phyloP scores from a whole-genome alignment of 2,888 invertebrate genomes.

The Eulithis prunata region DNA sequence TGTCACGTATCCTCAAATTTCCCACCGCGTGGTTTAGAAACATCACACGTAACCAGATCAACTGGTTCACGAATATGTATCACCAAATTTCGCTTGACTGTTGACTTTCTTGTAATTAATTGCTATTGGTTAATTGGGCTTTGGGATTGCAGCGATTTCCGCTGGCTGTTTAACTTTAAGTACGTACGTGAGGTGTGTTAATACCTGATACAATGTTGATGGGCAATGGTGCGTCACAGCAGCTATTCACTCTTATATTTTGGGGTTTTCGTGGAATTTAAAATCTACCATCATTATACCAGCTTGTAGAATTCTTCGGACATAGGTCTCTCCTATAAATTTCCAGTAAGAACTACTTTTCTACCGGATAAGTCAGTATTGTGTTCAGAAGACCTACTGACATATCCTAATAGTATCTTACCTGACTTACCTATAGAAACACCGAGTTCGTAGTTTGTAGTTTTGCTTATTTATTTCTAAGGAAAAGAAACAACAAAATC shows the following conservation, averaged over 20 bases:
- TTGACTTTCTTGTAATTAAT: constrained; percentile 67
- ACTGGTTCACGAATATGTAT: constrained; percentile 55
- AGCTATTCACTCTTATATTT: neutral
- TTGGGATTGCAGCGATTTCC: constrained; percentile 34
- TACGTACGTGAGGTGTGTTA: constrained; percentile 34
- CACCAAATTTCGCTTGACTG: constrained; percentile 65
- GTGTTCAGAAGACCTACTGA: no score
- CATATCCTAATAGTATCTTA: no score
- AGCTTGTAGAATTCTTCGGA: no score
- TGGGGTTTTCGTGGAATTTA: neutral
- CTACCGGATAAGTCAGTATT: no score
- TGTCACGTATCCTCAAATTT: constrained; percentile 57
- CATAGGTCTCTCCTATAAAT: no score
- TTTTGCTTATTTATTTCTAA: no score
- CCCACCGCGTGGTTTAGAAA: constrained; percentile 55
- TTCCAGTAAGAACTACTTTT: no score
- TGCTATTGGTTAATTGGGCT: constrained; percentile 53
- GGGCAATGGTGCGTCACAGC: constrained; percentile 11
- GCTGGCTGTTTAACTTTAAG: constrained; percentile 25
- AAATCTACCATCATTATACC: neutral
- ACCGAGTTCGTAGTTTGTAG: no score
- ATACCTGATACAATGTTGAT: constrained; percentile 15
- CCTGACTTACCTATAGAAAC: no score
- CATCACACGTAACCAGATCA: constrained; percentile 69
- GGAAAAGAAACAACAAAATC: no score